Base-by-base conservation (phyloP, 2,113 vertebrate species). In the Suricata suricatta region DNA sequence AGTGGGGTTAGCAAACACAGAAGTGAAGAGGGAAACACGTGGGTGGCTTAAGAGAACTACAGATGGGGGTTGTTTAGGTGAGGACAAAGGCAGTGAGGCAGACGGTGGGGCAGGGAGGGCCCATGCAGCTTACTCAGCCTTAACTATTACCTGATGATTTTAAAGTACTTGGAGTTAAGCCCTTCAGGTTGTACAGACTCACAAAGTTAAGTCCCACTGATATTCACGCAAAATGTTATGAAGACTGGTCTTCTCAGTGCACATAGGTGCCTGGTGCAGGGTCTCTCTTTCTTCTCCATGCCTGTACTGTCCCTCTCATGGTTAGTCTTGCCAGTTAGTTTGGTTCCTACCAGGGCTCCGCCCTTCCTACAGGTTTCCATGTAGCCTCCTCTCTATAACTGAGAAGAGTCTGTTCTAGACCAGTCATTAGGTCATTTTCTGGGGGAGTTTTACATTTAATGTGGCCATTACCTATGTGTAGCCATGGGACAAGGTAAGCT, bases 41-140 rank as follows among this genome's bases (percentile, higher is more conserved):
- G 17, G 29, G 0, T 16, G 23, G 9, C 7, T 63, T 68, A 63
- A 5, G 16, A 80, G 71, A 93, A 29, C 33, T 33, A 25, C 0
- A 5, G 23, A 4, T 60, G 15, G 38, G 27, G 31, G 35, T 11
- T 33, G 13, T 63, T 71, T n/a, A 52, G 16, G 23, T 29, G 2
- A 17, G 17, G 31, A 3, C 17, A 21, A 3, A 23, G 19, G 27
- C 68, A 83, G 35, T 33, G 29, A 85, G 25, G 19, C 23, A 86
- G 38, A n/a, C 2, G 6, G 50, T 21, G 14, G 54, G 6, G n/a
- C 29, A 50, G 29, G 29, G 54, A 72, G 13, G 4, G 2, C 27
- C 38, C 1, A 0, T 5, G 41, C 25, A 31, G 9, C n/a, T 76
- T 57, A 27, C 19, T 41, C 21, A 33, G 27, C 2, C 12, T 63